Conservation (phyloP, 2,113 vertebrate genomes). For the Herpetotheres cachinnans region DNA sequence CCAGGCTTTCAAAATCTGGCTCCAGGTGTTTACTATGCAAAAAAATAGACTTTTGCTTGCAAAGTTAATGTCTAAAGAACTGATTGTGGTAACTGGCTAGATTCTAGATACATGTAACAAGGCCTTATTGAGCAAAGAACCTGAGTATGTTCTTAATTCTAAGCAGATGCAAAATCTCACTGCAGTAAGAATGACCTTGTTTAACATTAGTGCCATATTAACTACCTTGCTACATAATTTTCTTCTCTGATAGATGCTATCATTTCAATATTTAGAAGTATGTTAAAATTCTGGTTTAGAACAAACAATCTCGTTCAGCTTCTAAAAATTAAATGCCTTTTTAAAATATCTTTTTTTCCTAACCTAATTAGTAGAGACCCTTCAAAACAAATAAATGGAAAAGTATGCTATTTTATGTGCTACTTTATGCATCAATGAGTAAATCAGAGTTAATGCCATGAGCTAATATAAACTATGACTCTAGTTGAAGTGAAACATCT, state of each 20-base stretch:
- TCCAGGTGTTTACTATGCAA: background rate
- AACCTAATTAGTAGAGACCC: background rate
- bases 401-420: background rate
- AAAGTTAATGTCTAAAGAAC: background rate
- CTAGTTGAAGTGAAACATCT: background rate
- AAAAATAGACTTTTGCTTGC: background rate
- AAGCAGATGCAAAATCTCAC: background rate
- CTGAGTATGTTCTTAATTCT: background rate
- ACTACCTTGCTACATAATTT: background rate
- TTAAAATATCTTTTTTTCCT: background rate
- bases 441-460: background rate
- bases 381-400: background rate
- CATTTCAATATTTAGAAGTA: background rate
- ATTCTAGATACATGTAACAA: background rate
- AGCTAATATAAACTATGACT: background rate
- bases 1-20: background rate
- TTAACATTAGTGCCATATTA: background rate
- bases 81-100: background rate
- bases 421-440: background rate
- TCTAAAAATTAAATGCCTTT: background rate
- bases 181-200: background rate
- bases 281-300: background rate
- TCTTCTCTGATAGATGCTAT: background rate
- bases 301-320: background rate
- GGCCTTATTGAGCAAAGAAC: background rate